A percentile compares a stretch with the other conserved stretches of the same genome.
Evolutionary conservation across 2,888 invertebrate genomes (phyloP).

Genomic region (Clunio marinus): DNA sequence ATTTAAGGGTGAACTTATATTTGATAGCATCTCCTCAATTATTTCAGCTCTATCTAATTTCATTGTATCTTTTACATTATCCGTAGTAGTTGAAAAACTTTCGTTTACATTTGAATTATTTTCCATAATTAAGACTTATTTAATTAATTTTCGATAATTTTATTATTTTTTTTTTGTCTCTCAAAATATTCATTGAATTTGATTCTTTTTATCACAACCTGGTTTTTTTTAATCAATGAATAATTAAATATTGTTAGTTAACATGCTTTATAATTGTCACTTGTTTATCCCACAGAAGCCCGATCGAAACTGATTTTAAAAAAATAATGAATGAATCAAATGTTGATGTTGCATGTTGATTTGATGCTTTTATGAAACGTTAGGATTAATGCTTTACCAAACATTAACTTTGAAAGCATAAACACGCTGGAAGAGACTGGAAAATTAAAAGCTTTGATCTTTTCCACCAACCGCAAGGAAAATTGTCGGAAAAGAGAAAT

Average conservation of each 20-base stretch:
- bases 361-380: no score
- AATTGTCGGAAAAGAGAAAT: no score
- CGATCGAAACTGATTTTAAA: conserved; percentile 5
- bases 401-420: no score
- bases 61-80: conserved; percentile 1
- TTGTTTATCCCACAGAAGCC: conserved; percentile 13
- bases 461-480: no score
- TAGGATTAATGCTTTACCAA: no score
- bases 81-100: not conserved
- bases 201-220: conserved; percentile 4
- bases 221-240: no score
- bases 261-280: not conserved
- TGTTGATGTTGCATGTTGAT: no score
- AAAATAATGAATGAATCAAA: no score
- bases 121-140: conserved; percentile 17
- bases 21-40: not conserved
- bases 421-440: no score
- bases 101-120: not conserved
- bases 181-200: no score
- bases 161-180: not conserved
- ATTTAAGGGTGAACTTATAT: not conserved
- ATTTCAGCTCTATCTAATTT: not conserved
- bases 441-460: no score
- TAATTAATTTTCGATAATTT: not conserved
- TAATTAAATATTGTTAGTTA: no score